Evolutionary conservation across 2,888 invertebrate species (phyloP).

Genomic region (Sphaeridia pumilis): DNA sequence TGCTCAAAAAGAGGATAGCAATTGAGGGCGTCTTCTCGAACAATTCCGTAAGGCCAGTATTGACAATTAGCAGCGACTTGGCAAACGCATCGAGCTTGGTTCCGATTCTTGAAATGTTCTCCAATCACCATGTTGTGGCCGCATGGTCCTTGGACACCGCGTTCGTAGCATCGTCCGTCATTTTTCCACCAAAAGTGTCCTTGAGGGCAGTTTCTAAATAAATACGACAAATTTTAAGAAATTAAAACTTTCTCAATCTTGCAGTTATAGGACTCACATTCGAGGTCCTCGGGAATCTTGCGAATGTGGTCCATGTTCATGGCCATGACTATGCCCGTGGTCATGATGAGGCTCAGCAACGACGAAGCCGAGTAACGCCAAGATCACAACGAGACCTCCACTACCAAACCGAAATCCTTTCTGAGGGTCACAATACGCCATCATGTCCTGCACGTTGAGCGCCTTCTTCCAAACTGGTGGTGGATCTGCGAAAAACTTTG

Average conservation of each 20-base stretch:
- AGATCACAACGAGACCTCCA: neutral
- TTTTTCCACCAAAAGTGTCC: neutral
- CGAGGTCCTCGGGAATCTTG: too few relatives aligned
- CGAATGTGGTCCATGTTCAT: neutral
- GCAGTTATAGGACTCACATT: too few relatives aligned
- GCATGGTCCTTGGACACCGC: slow-evolving; percentile 6
- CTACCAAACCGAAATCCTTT: neutral
- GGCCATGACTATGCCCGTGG: neutral
- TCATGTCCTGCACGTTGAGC: too few relatives aligned
- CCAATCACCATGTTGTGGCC: slow-evolving; percentile 8
- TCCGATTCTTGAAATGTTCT: neutral
- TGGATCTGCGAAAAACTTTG: too few relatives aligned
- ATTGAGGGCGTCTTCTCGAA: neutral
- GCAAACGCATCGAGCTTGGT: slow-evolving; percentile 3
- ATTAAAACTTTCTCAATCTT: too few relatives aligned
- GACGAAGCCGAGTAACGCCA: neutral
- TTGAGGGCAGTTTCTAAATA: neutral
- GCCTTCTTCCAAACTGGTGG: too few relatives aligned
- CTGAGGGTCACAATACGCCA: neutral
- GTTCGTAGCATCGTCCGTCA: neutral
- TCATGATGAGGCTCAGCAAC: neutral
- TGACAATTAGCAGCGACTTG: neutral
- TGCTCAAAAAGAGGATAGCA: slow-evolving; percentile 6
- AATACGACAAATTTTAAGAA: too few relatives aligned
- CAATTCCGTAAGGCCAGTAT: slow-evolving; percentile 6